Conservation (phyloP, 1,140 invertebrate species). For the Temnothorax longispinosus region DNA sequence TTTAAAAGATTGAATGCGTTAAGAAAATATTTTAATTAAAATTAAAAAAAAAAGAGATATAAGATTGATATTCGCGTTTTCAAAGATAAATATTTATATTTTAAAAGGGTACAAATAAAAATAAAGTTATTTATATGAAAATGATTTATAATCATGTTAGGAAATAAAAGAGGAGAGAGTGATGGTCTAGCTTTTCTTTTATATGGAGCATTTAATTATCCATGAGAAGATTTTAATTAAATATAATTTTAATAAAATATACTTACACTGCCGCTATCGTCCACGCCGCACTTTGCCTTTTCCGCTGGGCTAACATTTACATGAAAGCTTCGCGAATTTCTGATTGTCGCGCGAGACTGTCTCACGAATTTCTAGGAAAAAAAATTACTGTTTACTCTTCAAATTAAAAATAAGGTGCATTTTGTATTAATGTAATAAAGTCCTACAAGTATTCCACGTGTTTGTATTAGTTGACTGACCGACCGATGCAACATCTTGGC, state of each 20-base stretch:
- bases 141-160: neutral
- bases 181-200: neutral
- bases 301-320: conserved; percentile 75
- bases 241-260: neutral
- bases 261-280: conserved; percentile 35
- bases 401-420: neutral
- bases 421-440: neutral
- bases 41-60: neutral
- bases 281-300: conserved; percentile 68
- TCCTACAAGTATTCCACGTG: conserved; percentile 35
- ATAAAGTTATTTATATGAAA: neutral
- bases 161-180: neutral
- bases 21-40: neutral
- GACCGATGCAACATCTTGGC: conserved; percentile 18
- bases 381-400: neutral
- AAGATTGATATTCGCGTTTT: neutral
- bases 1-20: neutral
- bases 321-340: conserved; percentile 66
- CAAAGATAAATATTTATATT: neutral
- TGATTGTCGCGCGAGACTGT: conserved; percentile 13
- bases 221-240: neutral
- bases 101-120: neutral
- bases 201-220: neutral
- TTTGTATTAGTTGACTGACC: conserved; percentile 13
- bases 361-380: conserved; percentile 17